Evolutionary conservation across 1,140 invertebrate genomes (phyloP).

Genomic region (Himalopsyche phryganea): DNA sequence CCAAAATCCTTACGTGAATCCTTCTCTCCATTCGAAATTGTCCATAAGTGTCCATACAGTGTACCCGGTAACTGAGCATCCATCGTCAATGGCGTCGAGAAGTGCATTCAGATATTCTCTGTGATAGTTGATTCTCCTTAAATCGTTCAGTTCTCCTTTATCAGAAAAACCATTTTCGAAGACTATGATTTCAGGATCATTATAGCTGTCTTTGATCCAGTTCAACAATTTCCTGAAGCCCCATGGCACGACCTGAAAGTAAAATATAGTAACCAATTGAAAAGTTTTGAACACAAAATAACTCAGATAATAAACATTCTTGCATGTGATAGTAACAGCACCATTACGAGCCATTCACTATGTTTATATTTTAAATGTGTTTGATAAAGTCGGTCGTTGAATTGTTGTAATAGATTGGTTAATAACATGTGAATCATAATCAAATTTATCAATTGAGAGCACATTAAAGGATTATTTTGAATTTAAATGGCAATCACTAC

Average conservation of each 20-base stretch:
- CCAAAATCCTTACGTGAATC: constrained; percentile 26
- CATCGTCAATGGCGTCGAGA: constrained; percentile 36
- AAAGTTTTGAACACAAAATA: background rate
- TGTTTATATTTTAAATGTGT: too few relatives aligned
- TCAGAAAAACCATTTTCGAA: constrained; percentile 64
- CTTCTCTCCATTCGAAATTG: constrained; percentile 58
- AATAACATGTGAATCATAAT: too few relatives aligned
- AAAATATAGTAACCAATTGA: too few relatives aligned
- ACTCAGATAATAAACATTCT: background rate
- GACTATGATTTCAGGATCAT: constrained; percentile 56
- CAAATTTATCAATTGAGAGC: too few relatives aligned
- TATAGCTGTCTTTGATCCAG: constrained; percentile 44
- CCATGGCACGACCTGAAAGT: constrained; percentile 35
- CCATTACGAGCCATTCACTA: background rate
- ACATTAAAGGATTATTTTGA: too few relatives aligned
- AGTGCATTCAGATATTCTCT: constrained; percentile 50
- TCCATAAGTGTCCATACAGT: constrained; percentile 60
- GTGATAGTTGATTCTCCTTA: constrained; percentile 42
- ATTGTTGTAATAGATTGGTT: too few relatives aligned
- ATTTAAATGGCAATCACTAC: too few relatives aligned
- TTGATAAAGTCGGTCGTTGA: too few relatives aligned
- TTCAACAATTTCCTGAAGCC: constrained; percentile 38
- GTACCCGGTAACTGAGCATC: constrained; percentile 54
- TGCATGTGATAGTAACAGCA: background rate
- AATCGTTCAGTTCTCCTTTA: constrained; percentile 49